Evolutionary conservation across 2,113 vertebrate species (phyloP), one percentile per base, ranked within the genome.

Genomic region (Pogonocichla stellata): DNA sequence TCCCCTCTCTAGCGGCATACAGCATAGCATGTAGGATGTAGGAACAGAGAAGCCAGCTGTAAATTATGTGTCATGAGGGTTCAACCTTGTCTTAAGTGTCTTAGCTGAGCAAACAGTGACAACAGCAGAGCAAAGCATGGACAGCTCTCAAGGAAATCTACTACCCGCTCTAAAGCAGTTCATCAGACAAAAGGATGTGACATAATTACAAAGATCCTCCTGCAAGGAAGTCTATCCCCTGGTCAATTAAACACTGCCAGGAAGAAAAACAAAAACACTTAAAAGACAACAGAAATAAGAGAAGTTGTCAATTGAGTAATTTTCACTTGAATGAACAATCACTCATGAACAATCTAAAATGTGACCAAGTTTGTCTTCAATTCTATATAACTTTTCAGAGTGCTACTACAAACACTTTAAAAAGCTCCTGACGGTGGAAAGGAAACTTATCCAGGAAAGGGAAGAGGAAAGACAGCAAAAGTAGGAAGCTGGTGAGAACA

Each of bases 381-480:
- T 13, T 71, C 6, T 36, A 45, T n/a, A 84, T 75, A 65, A 14
- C 10, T 69, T 69, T 81, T 34, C 78, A 77, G 19, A 87, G 36
- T 2, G 17, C 0, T 4, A 53, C 36, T 79, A 29, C 20, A 53
- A 88, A 61, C 17, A 78, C 40, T 81, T 78, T 4, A 16, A 61
- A 75, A 82, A 65, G 17, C 54, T 83, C 64, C 58, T 61, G 45
- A 48, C 17, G 10, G 16, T 19, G n/a, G 42, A 85, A 95, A 84
- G 78, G 62, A 87, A 95, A 62, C 29, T 82, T 47, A 80, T 43
- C 24, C 90, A 93, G 88, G 94, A 93, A 94, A 72, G 14, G 61
- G 80, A 96, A 86, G 62, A 66, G 72, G 61, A 81, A 61, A 78
- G 57, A 58, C 5, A 71, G 53, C 40, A 79, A 2, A 89, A 75